These are phyloP conservation scores for Caenorhabditis sp. DNA, from an alignment of 2,888 invertebrate species.

Conservation along the genomic window DNA sequence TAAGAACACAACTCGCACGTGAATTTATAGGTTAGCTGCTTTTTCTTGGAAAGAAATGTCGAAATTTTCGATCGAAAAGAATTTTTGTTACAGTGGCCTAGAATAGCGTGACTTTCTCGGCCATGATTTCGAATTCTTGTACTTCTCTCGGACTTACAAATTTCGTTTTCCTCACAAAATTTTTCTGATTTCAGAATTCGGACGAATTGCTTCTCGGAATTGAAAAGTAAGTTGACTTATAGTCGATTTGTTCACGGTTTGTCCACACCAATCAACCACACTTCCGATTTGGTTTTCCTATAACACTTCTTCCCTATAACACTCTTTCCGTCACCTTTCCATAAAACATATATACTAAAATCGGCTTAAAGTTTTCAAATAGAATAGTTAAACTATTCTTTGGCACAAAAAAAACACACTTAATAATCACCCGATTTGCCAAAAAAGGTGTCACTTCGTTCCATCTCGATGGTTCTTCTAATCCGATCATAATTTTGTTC, in stretches of 20 bases:
- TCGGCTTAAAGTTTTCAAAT: no score
- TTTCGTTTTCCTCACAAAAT: neutral
- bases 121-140: no score
- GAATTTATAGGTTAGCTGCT: no score
- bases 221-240: conserved; percentile 11
- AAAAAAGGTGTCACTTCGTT: no score
- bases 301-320: neutral
- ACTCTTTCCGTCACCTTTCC: neutral
- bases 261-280: conserved; percentile 6
- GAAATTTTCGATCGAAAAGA: no score
- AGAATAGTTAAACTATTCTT: neutral
- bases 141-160: neutral
- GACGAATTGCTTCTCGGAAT: conserved; percentile 3
- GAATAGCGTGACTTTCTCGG: conserved; percentile 7
- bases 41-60: no score
- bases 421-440: no score
- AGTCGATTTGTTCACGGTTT: conserved; percentile 9
- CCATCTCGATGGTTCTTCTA: neutral
- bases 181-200: conserved; percentile 9
- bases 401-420: neutral
- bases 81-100: no score
- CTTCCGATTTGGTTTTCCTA: conserved; percentile 13
- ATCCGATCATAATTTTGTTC: neutral
- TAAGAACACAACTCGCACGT: no score
- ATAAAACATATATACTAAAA: neutral